Percentiles rank a stretch among this genome's conserved stretches.
Evolutionary conservation across 2,888 invertebrate species (phyloP).

Genomic region (Cheilosia scutellata): DNA sequence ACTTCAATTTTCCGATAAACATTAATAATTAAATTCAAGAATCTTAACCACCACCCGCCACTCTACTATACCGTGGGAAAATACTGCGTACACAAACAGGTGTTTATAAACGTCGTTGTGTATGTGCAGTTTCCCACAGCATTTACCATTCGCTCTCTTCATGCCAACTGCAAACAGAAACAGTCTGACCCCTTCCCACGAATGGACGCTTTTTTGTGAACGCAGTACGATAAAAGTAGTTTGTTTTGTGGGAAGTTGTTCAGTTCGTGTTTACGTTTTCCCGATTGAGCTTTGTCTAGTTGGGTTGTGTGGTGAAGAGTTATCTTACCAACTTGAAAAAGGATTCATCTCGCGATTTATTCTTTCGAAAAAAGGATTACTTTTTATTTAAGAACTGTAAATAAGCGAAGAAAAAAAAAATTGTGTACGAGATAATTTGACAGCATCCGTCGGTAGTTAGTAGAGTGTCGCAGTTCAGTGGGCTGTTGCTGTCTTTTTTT

Average conservation of each 20-base stretch:
- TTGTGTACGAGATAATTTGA: slow-evolving; percentile 22
- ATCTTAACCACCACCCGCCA: slow-evolving; percentile 16
- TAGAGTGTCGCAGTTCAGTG: slow-evolving; percentile 69
- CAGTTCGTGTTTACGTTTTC: slow-evolving; percentile 80
- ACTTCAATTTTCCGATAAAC: slow-evolving; percentile 1
- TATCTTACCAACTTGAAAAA: slow-evolving; percentile 7
- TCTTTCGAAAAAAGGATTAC: slow-evolving; percentile 29
- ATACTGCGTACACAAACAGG: slow-evolving; percentile 77
- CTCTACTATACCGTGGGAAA: slow-evolving; percentile 78
- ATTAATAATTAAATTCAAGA: slow-evolving; percentile 25
- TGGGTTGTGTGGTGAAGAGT: slow-evolving; percentile 22
- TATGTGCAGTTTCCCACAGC: slow-evolving; percentile 77
- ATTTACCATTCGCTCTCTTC: slow-evolving; percentile 26
- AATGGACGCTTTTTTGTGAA: slow-evolving; percentile 71
- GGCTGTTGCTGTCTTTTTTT: slow-evolving; percentile 50
- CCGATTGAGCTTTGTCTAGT: slow-evolving; percentile 64
- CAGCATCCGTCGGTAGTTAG: slow-evolving; percentile 36
- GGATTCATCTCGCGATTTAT: slow-evolving; percentile 15
- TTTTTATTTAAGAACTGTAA: slow-evolving; percentile 1
- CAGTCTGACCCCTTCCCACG: slow-evolving; percentile 34
- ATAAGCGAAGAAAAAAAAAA: slow-evolving; percentile 13
- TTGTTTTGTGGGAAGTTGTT: slow-evolving; percentile 77
- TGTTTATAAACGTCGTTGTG: slow-evolving; percentile 71
- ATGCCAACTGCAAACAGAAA: not conserved
- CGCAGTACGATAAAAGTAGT: slow-evolving; percentile 78